Evolutionary conservation across 2,888 invertebrate species (phyloP).

Genomic region (Ypsolopha sequella): DNA sequence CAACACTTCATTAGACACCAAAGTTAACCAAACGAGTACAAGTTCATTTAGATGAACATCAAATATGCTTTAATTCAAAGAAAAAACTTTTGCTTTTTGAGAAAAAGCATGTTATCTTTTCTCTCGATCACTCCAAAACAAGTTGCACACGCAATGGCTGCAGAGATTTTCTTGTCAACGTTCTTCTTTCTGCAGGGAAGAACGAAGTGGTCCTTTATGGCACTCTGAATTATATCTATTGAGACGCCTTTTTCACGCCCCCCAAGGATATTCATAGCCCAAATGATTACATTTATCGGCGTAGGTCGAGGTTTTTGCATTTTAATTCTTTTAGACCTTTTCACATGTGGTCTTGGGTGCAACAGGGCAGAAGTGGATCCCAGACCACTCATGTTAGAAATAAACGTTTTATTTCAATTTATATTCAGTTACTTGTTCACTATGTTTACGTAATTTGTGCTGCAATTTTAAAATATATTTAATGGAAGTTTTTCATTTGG

Average conservation of each 20-base stretch:
- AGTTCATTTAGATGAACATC: conserved; percentile 23
- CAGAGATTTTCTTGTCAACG: conserved; percentile 29
- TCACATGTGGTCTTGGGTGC: no score
- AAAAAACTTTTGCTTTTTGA: conserved; percentile 13
- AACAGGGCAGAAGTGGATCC: no score
- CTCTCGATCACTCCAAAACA: conserved; percentile 30
- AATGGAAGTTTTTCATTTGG: no score
- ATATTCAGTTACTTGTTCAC: no score
- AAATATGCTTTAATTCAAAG: not conserved
- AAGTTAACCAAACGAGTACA: not conserved
- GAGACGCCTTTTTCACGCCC: conserved; percentile 24
- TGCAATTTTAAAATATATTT: no score
- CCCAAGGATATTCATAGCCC: conserved; percentile 34
- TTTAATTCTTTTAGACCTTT: no score
- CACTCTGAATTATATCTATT: conserved; percentile 22
- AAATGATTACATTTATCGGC: conserved; percentile 34
- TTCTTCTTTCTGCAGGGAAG: conserved; percentile 27
- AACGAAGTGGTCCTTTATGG: conserved; percentile 30
- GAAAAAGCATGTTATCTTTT: conserved; percentile 22
- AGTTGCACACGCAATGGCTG: conserved; percentile 25
- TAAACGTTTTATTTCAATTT: no score
- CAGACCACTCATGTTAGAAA: no score
- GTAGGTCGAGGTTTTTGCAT: conserved; percentile 18
- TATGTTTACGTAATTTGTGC: no score
- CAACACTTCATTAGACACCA: not conserved